A percentile compares a stretch with the other conserved stretches of the same genome.
phyloP scores from a whole-genome alignment of 2,888 invertebrate genomes.

The Himalopsyche tibetana region DNA sequence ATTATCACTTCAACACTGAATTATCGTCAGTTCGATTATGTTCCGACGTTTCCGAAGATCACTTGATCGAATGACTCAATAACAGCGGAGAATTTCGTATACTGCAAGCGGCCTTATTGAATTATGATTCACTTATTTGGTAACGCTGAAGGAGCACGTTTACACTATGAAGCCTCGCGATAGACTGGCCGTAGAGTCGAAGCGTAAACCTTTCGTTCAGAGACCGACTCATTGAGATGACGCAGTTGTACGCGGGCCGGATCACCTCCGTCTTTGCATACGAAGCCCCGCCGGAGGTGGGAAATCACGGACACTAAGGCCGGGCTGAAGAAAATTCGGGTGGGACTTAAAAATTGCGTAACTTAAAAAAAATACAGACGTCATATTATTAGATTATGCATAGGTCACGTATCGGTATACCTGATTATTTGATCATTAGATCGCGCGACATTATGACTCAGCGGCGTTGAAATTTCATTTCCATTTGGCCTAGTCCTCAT shows the following conservation, averaged over 20 bases:
- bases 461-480: neutral
- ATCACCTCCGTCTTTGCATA: constrained; percentile 4
- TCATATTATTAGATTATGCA: neutral
- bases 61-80: constrained; percentile 30
- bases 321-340: constrained; percentile 15
- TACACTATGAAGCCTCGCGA: constrained; percentile 12
- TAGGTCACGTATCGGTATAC: constrained; percentile 5
- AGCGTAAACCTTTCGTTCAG: constrained; percentile 15
- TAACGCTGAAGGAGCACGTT: constrained; percentile 12
- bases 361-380: neutral
- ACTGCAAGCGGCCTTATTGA: neutral
- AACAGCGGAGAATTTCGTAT: constrained; percentile 5
- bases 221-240: constrained; percentile 3
- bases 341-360: constrained; percentile 38
- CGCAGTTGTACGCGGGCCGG: constrained; percentile 17
- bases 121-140: constrained; percentile 14
- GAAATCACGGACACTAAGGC: neutral
- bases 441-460: neutral
- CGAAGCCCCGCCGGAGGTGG: constrained; percentile 8
- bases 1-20: neutral
- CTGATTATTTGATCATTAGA: neutral
- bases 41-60: neutral
- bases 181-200: constrained; percentile 18
- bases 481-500: constrained; percentile 7
- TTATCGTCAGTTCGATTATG: neutral